Base-by-base conservation (phyloP, 2,888 invertebrate species). In the Sipha maydis region DNA sequence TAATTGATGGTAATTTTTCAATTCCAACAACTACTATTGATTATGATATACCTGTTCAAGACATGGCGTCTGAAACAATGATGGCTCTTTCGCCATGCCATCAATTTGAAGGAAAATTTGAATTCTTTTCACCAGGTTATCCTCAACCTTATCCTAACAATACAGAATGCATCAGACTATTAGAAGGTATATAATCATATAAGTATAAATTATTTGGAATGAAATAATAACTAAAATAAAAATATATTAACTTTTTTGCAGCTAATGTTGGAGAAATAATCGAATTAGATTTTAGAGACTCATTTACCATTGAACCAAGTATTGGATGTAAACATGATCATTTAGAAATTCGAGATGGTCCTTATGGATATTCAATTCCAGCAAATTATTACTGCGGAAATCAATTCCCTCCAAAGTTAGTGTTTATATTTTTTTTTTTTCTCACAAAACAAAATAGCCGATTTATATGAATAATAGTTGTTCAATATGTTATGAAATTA, bases 311-410 rank as follows among this genome's bases (percentile, higher is more conserved):
- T 90, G 97, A 97, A 91, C 92, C 93, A 21, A 93, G 93, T 75
- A 93, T 93, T 69, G 93, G 93, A 89, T 97, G 97, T 92, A 94
- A 94, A 92, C 96, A 95, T 92, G 97, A 97, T 92, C 96, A 93
- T 92, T 93, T 97, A 90, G 96, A 97, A 92, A 94, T 97, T 86
- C 94, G 96, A 88, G 96, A 97, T 91, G 97, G 97, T 1, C 94
- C 95, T 79, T 95, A 96, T 91, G 96, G 96, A 14, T 96, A 94
- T 92, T 95, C 95, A 90, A 93, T 93, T 89, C 92, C 93, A 90
- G 92, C 95, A 90, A 94, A 94, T n/a, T 93, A 93, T 90, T 95
- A 93, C 91, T 97, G 97, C 91, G 96, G 96, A 85, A 93, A 94
- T 54, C 85, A 86, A 19, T 91, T 90, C 86, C 91, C 91, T 0